Evolutionary conservation across 2,888 invertebrate species (phyloP).

Genomic region (Mythimna loreyi): DNA sequence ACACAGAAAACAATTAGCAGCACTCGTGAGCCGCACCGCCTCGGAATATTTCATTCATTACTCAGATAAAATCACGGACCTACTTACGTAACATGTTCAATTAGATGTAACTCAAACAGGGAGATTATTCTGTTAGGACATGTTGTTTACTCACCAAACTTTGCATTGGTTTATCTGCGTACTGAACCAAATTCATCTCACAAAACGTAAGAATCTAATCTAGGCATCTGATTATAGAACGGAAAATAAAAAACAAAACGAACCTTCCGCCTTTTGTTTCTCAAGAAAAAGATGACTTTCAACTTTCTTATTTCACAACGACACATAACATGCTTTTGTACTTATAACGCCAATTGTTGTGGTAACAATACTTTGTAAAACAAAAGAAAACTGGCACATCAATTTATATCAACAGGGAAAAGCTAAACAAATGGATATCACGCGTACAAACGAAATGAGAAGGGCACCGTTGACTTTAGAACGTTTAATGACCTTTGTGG

Average conservation of each 20-base stretch:
- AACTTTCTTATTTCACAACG: conserved; percentile 44
- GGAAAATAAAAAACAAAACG: conserved; percentile 2
- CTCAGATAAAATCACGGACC: conserved; percentile 60
- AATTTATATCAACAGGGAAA: conserved; percentile 66
- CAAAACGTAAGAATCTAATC: conserved; percentile 9
- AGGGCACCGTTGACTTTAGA: conserved; percentile 74
- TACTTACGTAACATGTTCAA: conserved; percentile 54
- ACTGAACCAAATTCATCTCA: conserved; percentile 3
- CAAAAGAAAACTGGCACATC: conserved; percentile 70
- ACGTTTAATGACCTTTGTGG: conserved; percentile 80
- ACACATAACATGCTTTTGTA: conserved; percentile 52
- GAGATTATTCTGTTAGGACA: conserved; percentile 51
- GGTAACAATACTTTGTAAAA: conserved; percentile 68
- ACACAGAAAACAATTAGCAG: conserved; percentile 82
- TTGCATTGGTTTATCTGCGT: conserved; percentile 40
- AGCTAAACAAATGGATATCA: conserved; percentile 70
- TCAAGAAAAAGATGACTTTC: conserved; percentile 37
- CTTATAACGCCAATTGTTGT: conserved; percentile 58
- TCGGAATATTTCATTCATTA: conserved; percentile 66
- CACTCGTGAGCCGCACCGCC: conserved; percentile 68
- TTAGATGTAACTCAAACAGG: conserved; percentile 60
- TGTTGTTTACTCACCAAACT: conserved; percentile 41
- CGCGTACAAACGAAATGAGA: conserved; percentile 72
- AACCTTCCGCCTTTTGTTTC: conserved; percentile 18
- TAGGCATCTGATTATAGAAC: neutral